phyloP scores from a whole-genome alignment of 2,888 invertebrate species.

The Cerastoderma edule region DNA sequence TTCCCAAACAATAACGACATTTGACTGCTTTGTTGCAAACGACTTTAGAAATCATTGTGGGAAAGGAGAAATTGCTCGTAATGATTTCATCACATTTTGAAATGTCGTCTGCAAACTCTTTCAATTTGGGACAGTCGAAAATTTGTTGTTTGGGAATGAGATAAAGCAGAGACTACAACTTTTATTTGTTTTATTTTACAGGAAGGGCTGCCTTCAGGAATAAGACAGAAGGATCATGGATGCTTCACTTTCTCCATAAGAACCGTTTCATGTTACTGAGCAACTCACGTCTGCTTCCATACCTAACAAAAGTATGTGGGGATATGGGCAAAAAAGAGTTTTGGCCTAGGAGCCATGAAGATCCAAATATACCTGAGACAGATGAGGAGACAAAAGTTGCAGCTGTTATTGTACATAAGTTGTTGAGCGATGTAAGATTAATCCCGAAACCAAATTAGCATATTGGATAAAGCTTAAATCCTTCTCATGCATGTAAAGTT shows the following conservation, averaged over 20 bases:
- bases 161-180: background rate
- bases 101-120: too few relatives aligned
- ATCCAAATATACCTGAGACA: background rate
- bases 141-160: too few relatives aligned
- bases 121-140: too few relatives aligned
- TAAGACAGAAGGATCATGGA: conserved; percentile 17
- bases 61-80: too few relatives aligned
- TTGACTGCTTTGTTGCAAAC: too few relatives aligned
- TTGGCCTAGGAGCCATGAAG: background rate
- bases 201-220: conserved; percentile 11
- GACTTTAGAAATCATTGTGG: too few relatives aligned
- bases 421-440: conserved; percentile 10
- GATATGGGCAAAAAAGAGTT: conserved; percentile 5
- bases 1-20: too few relatives aligned
- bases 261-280: background rate
- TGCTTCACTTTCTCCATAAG: conserved; percentile 17
- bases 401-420: conserved; percentile 9
- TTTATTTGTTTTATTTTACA: background rate
- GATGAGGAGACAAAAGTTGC: conserved; percentile 6
- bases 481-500: background rate
- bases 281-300: background rate
- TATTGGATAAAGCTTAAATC: background rate
- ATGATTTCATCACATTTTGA: too few relatives aligned
- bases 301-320: conserved; percentile 13
- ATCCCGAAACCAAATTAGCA: conserved; percentile 4